These are phyloP conservation scores for Aelia acuminata DNA, from an alignment of 2,888 invertebrate genomes.

Conservation along the genomic window DNA sequence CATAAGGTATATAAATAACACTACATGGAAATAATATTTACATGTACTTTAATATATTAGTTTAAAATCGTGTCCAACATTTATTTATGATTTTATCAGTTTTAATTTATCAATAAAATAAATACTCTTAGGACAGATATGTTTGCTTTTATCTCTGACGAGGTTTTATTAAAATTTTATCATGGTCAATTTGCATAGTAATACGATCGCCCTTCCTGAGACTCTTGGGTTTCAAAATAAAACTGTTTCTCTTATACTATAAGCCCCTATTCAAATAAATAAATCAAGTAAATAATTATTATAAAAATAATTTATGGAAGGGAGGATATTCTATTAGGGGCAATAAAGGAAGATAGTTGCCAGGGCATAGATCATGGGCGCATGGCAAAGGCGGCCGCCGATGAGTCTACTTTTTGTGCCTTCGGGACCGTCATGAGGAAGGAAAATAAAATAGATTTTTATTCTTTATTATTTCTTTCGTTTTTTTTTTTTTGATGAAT, in stretches of 20 bases:
- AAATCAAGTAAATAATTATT: conserved; percentile 39
- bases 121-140: not conserved
- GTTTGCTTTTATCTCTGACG: not conserved
- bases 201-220: not conserved
- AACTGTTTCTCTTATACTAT: conserved; percentile 22
- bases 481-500: conserved; percentile 26
- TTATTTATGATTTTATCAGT: not conserved
- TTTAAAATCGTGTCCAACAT: too few relatives aligned
- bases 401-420: conserved; percentile 33
- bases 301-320: conserved; percentile 48
- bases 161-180: conserved; percentile 20
- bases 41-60: too few relatives aligned
- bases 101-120: not conserved
- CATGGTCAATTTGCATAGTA: conserved; percentile 23
- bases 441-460: conserved; percentile 4
- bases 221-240: conserved; percentile 8
- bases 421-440: conserved; percentile 29
- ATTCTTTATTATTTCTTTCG: too few relatives aligned
- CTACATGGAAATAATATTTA: too few relatives aligned
- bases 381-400: conserved; percentile 33
- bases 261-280: conserved; percentile 37
- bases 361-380: conserved; percentile 36
- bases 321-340: conserved; percentile 34
- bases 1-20: too few relatives aligned
- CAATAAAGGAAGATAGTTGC: conserved; percentile 17